A percentile compares a stretch with the other conserved stretches of the same genome.
phyloP scores from a whole-genome alignment of 2,113 vertebrate genomes.

The Acinonyx jubatus region DNA sequence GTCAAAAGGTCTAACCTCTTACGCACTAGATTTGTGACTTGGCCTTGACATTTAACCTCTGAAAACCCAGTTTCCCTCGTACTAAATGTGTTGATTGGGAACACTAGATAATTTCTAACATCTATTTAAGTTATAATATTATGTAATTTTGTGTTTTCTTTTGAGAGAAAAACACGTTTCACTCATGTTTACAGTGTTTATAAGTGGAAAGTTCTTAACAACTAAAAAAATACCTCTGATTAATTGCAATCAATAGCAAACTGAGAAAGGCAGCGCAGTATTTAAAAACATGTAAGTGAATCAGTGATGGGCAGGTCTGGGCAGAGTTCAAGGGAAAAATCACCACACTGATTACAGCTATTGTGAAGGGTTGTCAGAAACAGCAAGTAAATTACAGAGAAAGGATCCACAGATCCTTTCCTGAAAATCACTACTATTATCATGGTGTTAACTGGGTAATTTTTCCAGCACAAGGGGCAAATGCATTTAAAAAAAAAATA shows the following conservation, averaged over 20 bases:
- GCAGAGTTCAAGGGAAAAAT: slow-evolving; percentile 62
- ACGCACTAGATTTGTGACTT: background rate
- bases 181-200: slow-evolving; percentile 32
- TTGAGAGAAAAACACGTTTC: slow-evolving; percentile 24
- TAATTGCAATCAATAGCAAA: slow-evolving; percentile 59
- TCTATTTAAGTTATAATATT: background rate
- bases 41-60: background rate
- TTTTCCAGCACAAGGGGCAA: slow-evolving; percentile 56
- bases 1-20: background rate
- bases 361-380: slow-evolving; percentile 65
- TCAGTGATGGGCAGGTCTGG: slow-evolving; percentile 14
- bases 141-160: slow-evolving; percentile 43
- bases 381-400: slow-evolving; percentile 68
- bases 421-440: slow-evolving; percentile 67
- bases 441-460: slow-evolving; percentile 65
- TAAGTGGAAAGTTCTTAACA: slow-evolving; percentile 38
- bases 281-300: slow-evolving; percentile 5
- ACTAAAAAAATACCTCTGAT: background rate
- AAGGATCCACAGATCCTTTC: slow-evolving; percentile 27
- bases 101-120: background rate
- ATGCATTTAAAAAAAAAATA: slow-evolving; percentile 50
- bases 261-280: background rate
- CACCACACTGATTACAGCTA: slow-evolving; percentile 58
- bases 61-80: background rate
- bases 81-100: background rate